Base-by-base conservation (phyloP, 2,888 invertebrate species). In the Archaeoteleia sp. region DNA sequence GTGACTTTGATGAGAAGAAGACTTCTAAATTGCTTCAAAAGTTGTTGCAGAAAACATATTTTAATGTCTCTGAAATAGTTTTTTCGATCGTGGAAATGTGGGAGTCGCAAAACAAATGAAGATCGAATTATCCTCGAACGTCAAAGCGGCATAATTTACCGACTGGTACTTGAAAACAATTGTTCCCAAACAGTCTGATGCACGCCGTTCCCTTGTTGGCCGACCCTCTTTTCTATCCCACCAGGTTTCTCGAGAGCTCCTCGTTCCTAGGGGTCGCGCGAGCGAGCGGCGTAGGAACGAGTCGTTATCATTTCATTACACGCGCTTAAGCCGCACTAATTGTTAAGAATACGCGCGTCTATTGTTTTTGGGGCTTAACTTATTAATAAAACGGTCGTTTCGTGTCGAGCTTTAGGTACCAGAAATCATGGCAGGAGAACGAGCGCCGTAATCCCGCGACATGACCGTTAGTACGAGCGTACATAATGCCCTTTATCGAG, bases 351-450 rank as follows among this genome's bases (percentile, higher is more conserved):
- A 76, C 70, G 46, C 65, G 58, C 62, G 74, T 72, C 61, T 67
- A 76, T 78, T 79, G 77, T 80, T 81, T 78, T 69, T 66, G 66
- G 48, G 74, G 80, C 76, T 81, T 67, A 78, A 80, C 74, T 80
- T 82, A 81, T 82, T 82, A 81, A 81, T 79, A 78, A 80, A 81
- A 80, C 73, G 72, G 71, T 71, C 74, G 72, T 72, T 75, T 57
- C 58, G 67, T 60, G 61, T 62, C 43, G 34, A n/a, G 51, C 32
- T 32, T 29, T n/a, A n/a, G n/a, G n/a, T n/a, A n/a, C 34, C 45
- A 20, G 40, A 9, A 66, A 58, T 67, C 61, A 49, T 46, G 30
- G 14, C 7, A 25, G 51, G 49, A 54, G 40, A 27, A 20, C 53
- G 54, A 53, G 53, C 49, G 45, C 27, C 35, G 46, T 72, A 70